Evolutionary conservation across 2,797 vertebrate species (phyloP), one percentile per base, ranked within the genome.

Genomic region (Sebastes steindachneri): DNA sequence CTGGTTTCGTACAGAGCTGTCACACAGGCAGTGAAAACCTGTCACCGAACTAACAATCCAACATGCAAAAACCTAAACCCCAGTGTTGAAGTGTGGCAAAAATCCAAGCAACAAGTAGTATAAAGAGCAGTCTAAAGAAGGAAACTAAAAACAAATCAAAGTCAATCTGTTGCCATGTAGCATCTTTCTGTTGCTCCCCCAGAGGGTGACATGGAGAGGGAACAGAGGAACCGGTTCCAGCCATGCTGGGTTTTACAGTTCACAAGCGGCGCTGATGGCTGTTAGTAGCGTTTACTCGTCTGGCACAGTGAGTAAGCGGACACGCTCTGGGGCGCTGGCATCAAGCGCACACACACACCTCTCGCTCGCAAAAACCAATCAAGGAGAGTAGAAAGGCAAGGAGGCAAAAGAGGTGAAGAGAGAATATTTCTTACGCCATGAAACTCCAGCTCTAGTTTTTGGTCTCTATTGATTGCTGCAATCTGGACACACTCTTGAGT

Each of bases 291-390:
- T 88, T 90, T 89, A 83, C 69, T 82, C 19, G 68, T 77, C 81
- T 89, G 86, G 88, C 88, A 83, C 65, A 33, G 70, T 29, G 73
- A 84, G 83, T 75, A 75, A 86, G 76, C 53, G 37, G 85, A 87
- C 89, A 83, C 64, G 60, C 80, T 91, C 74, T 55, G 64, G 82
- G 86, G 70, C 68, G 15, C 58, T 70, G 78, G 82, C 81, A 79
- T 75, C 80, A 68, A 65, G 70, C 31, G 25, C 55, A n/a, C 58
- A 60, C 58, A 64, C 33, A 66, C 4, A 23, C 81, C 53, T 76
- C 67, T 87, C 9, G 3, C 72, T 84, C 80, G 37, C 10, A 63
- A 80, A 85, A 68, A 35, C 59, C 79, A 86, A 80, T 88, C 71
- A 87, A 72, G 75, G 48, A 68, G 48, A 84, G 68, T 29, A 54